Conservation (phyloP, 2,888 invertebrate species). For the Orchestes rusci region DNA sequence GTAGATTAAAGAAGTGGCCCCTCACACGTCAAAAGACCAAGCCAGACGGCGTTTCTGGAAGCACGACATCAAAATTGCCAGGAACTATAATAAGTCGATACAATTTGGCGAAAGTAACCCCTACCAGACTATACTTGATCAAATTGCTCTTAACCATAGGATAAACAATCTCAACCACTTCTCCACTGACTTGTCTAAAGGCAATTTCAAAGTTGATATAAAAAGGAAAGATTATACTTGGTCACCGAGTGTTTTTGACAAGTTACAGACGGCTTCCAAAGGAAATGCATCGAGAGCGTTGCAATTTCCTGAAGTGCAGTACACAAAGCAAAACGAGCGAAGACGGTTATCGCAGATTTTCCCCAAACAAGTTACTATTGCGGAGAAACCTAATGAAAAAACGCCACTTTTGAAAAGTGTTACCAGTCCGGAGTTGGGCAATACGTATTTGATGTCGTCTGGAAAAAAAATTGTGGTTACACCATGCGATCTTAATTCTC, state of each 20-base stretch:
- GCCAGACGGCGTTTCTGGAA: constrained; percentile 51
- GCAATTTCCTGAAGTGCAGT: background rate
- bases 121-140: constrained; percentile 35
- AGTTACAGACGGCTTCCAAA: background rate
- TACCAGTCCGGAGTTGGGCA: background rate
- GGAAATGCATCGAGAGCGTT: constrained; percentile 4
- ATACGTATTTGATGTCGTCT: constrained; percentile 12
- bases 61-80: constrained; percentile 54
- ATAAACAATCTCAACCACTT: constrained; percentile 26
- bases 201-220: constrained; percentile 25
- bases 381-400: constrained; percentile 13
- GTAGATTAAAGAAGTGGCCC: constrained; percentile 56
- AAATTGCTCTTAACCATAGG: constrained; percentile 34
- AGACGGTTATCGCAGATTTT: constrained; percentile 30
- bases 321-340: background rate
- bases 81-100: constrained; percentile 49
- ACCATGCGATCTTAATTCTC: too few relatives aligned
- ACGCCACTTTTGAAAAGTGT: constrained; percentile 13
- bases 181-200: constrained; percentile 32
- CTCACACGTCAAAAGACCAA: constrained; percentile 46
- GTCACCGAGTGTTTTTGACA: constrained; percentile 29
- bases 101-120: constrained; percentile 38
- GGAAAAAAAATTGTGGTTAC: constrained; percentile 32
- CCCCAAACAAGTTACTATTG: constrained; percentile 15
- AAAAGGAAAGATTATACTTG: constrained; percentile 32